Base-by-base conservation (phyloP, 2,797 vertebrate genomes). In the Cheirogaleus major region DNA sequence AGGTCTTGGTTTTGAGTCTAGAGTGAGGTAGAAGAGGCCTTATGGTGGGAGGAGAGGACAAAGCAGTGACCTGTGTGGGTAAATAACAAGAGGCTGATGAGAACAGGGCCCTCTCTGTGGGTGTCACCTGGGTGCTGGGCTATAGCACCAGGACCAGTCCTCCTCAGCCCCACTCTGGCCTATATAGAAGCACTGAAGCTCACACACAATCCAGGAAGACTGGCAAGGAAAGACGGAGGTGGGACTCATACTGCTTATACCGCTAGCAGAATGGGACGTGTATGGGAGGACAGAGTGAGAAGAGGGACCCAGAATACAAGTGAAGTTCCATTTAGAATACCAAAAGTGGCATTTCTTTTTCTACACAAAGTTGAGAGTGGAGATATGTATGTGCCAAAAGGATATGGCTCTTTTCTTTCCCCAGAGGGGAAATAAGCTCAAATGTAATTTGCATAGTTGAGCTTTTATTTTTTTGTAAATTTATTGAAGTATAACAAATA, bases 391-490 rank as follows among this genome's bases (percentile, higher is more conserved):
- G 65, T 96, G 32, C 70, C 30, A 5, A 15, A 80, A 76, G 57
- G 57, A 83, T 41, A 14, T 41, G 41, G 55, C 30, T 91, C 61
- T 92, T 89, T 83, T 88, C 50, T 78, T 89, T 92, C n/a, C 94
- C 61, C 32, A 11, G 18, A 50, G 50, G 69, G 57, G 52, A 80
- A 57, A 35, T 48, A 32, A 83, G n/a, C 35, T 90, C 65, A 81
- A 95, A 91, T 15, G 45, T 43, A 25, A 89, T 72, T 89, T 95
- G 20, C 83, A 45, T 91, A 93, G 55, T 69, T 65, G 90, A 94
- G 55, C 4, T 76, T 72, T 81, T 70, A 45, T 72, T 61, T 72
- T n/a, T 79, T 27, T 0, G 30, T n/a, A 89, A 93, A 89, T 86
- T 63, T 89, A 87, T 43, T 61, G 80, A 96, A 91, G 65, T 87